Base-by-base conservation (phyloP, 1,140 invertebrate genomes). In the Acromyrmex echinatior region DNA sequence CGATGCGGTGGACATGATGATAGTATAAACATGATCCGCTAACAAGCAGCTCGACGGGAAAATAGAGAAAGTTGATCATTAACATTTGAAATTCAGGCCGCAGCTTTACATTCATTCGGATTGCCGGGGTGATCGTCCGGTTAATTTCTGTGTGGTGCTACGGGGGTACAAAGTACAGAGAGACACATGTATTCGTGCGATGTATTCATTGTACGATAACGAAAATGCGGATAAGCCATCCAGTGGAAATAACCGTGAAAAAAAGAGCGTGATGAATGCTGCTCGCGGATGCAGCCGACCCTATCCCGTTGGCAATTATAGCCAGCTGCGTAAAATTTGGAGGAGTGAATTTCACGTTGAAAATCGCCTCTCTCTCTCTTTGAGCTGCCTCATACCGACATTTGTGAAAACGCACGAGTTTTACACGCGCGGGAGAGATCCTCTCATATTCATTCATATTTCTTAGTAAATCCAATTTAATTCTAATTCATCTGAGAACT, bases 191-290 rank as follows among this genome's bases (percentile, higher is more conserved):
- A 76, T 76, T 84, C 80, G 58, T 21, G 80, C n/a, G 68, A 25
- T 25, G 68, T 71, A 74, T 82, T 82, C 80, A 51, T 82, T 58
- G 39, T 74, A 84, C 35, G 58, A 62, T 84, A 74, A 84, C 68
- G 80, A 84, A 84, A 84, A 82, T 82, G 45, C 39, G 70, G 39
- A 74, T 84, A 84, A 84, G 58, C 70, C 70, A 63, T 84, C 56
- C 28, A 62, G 39, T 84, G 56, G 39, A 76, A 82, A 84, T 74
- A 74, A 62, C 39, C 14, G 56, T 18, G 35, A 49, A 51, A 76
- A 79, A 84, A 45, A 35, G 56, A 51, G 39, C 70, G 45, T 63
- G 80, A 84, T 76, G 58, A 84, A 84, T 84, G 53, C 35, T n/a
- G n/a, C 16, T 28, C 7, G 68, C 80, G 56, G 70, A 71, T 35